These are phyloP conservation scores for Periparus ater DNA, from an alignment of 2,797 vertebrate genomes.

Conservation along the genomic window DNA sequence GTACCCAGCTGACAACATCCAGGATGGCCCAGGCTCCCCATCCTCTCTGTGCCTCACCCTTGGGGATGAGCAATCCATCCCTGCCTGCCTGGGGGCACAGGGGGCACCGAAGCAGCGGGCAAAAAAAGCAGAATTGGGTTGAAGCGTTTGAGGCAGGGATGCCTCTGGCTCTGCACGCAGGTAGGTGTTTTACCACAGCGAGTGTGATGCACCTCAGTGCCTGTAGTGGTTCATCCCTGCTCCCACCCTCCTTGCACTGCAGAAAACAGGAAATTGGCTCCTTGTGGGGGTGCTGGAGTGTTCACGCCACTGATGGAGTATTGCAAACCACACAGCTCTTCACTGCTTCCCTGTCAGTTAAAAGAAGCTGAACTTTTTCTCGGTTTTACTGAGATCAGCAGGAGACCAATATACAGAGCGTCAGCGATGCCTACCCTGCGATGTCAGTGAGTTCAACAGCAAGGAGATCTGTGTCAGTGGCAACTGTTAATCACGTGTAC, in stretches of 20 bases:
- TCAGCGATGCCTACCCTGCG: rapidly evolving
- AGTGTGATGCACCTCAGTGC: not conserved
- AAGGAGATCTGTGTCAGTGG: not conserved
- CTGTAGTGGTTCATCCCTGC: not conserved
- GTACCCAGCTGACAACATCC: not conserved
- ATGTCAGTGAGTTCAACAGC: not conserved
- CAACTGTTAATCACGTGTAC: not conserved
- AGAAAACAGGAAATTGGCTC: not conserved
- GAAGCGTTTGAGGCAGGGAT: not conserved
- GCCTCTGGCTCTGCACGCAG: rapidly evolving
- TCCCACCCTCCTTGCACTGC: not conserved
- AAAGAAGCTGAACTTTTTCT: not conserved
- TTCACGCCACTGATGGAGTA: not conserved
- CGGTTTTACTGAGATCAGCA: not conserved
- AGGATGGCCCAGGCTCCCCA: not conserved
- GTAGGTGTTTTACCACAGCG: not conserved
- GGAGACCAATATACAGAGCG: not conserved
- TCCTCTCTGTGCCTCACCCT: not conserved
- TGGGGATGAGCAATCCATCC: not conserved
- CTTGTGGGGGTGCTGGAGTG: not conserved
- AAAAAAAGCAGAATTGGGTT: not conserved
- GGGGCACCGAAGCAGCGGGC: rapidly evolving
- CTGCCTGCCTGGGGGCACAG: not conserved
- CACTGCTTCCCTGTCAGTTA: not conserved
- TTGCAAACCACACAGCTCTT: not conserved